These are phyloP conservation scores for Pollenia angustigena DNA, from an alignment of 2,888 invertebrate genomes.

Conservation along the genomic window DNA sequence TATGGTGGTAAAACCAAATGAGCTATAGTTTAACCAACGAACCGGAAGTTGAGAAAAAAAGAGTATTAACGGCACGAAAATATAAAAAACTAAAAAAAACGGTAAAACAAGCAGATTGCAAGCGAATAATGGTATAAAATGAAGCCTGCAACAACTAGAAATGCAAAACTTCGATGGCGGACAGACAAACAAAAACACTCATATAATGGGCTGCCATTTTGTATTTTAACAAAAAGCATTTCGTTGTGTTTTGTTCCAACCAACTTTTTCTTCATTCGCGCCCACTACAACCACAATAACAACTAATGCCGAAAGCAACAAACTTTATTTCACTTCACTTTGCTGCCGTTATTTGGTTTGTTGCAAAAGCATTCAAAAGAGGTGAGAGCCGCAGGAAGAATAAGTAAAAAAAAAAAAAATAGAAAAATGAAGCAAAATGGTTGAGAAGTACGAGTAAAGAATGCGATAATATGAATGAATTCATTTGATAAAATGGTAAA, in stretches of 20 bases:
- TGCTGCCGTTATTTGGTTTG: slow-evolving; percentile 40
- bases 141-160: slow-evolving; percentile 62
- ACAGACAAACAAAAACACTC: slow-evolving; percentile 55
- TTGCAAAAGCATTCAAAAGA: slow-evolving; percentile 47
- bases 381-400: slow-evolving; percentile 60
- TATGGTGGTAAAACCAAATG: slow-evolving; percentile 75
- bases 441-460: neutral
- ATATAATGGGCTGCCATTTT: slow-evolving; percentile 73
- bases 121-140: neutral
- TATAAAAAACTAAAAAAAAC: neutral
- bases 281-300: slow-evolving; percentile 63
- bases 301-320: slow-evolving; percentile 61
- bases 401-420: slow-evolving; percentile 4
- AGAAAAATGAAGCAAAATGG: slow-evolving; percentile 10
- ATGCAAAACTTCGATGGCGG: slow-evolving; percentile 64
- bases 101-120: slow-evolving; percentile 46
- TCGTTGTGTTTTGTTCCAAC: slow-evolving; percentile 7
- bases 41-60: slow-evolving; percentile 77
- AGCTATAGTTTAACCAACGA: slow-evolving; percentile 78
- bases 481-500: slow-evolving; percentile 73
- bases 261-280: slow-evolving; percentile 51
- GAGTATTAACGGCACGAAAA: slow-evolving; percentile 52
- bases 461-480: slow-evolving; percentile 54
- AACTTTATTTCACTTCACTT: slow-evolving; percentile 54
- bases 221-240: slow-evolving; percentile 66